A percentile compares a stretch with the other conserved stretches of the same genome.
These are phyloP conservation scores for Aepyceros melampus DNA, from an alignment of 2,113 vertebrate species.

Conservation along the genomic window DNA sequence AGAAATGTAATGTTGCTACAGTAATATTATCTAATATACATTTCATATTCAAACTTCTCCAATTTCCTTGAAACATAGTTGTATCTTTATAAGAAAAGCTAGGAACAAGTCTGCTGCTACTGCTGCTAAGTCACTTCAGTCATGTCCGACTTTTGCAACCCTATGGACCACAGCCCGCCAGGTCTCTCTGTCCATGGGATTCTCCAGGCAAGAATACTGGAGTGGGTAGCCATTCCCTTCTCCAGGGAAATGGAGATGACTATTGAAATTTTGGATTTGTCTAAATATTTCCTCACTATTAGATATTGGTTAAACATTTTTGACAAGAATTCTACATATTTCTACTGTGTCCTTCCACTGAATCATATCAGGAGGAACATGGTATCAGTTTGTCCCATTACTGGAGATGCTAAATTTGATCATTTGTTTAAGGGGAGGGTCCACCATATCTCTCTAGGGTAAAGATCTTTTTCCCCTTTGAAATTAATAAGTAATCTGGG, in stretches of 20 bases:
- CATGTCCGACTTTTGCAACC: not conserved
- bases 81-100: not conserved
- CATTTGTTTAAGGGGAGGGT: not conserved
- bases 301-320: not conserved
- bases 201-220: not conserved
- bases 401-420: not conserved
- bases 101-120: not conserved
- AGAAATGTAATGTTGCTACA: not conserved
- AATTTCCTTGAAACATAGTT: not conserved
- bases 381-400: not conserved
- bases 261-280: not conserved
- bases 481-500: not conserved
- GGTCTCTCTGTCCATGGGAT: not conserved
- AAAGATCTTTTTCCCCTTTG: not conserved
- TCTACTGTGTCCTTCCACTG: not conserved
- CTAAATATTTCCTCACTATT: not conserved
- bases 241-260: not conserved
- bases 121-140: not conserved
- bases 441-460: not conserved
- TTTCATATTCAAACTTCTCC: not conserved
- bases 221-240: not conserved
- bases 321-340: not conserved
- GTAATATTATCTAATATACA: not conserved
- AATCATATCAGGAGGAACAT: not conserved
- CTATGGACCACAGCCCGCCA: not conserved